Evolutionary conservation across 1,140 invertebrate genomes (phyloP), one percentile per base, ranked within the genome.

Genomic region (Leptinotarsa defecta): DNA sequence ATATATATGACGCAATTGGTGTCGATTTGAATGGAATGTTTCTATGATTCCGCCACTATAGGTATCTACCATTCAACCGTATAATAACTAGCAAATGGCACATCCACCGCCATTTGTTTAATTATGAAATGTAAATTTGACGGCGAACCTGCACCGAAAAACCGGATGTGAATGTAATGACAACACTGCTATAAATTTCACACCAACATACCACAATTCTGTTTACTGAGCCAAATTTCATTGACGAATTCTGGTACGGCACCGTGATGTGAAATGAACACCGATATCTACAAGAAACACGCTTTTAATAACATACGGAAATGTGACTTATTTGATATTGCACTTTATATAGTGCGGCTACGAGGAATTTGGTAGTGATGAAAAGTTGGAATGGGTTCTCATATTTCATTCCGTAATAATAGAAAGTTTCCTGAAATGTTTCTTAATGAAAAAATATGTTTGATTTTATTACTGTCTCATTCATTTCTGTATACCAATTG

Each of bases 51-150:
- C 52, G n/a, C 17, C 15, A 57, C 52, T 19, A 57, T n/a, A 57
- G 34, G 34, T 43, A 43, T 4, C 17, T 57, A 57, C n/a, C 17
- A 57, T 57, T 15, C 17, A 17, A 15, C 52, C 52, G n/a, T 17
- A n/a, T 57, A 19, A 57, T 57, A 19, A 57, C 52, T 15, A n/a
- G 4, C 52, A 57, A 57, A 57, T 17, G 52, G 52, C n/a, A 8
- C 52, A 57, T 13, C n/a, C 2, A 57, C 52, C 52, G 15, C 65
- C n/a, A 27, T 68, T 27, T n/a, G 65, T 68, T 68, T 68, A 68
- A 68, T 17, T 68, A 27, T 68, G 22, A 68, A 68, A 68, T 68
- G 65, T 13, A 68, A 68, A 68, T 68, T 68, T 68, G 65, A 68
- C 65, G 34, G 20, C 34, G 27, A 27, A 68, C 15, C 65, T 43